Percentiles rank a stretch among this genome's conserved stretches.
Conservation (phyloP, 2,113 vertebrate genomes). For the Lasiurus borealis region DNA sequence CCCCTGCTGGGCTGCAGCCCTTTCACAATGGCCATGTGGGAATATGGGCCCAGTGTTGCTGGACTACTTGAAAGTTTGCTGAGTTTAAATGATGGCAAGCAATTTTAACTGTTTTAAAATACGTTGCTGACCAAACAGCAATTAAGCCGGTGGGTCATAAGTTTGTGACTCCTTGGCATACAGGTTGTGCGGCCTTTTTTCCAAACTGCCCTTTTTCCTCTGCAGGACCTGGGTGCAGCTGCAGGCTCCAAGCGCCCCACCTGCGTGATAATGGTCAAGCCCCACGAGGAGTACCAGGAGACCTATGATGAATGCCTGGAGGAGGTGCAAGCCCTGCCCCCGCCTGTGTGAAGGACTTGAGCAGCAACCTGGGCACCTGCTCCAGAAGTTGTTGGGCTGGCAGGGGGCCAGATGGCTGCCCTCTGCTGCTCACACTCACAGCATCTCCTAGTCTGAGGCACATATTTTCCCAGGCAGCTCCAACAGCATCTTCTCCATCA, state of each 20-base stretch:
- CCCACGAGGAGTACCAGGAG: constrained; percentile 94
- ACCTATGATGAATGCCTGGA: constrained; percentile 93
- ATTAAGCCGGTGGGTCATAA: neutral
- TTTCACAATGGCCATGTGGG: neutral
- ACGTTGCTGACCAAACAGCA: neutral
- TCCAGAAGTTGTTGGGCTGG: neutral
- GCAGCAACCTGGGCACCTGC: neutral
- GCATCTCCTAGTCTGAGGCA: neutral
- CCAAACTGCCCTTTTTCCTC: neutral
- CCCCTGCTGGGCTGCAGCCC: neutral
- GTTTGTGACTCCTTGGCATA: neutral
- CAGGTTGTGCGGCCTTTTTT: neutral
- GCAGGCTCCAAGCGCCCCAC: constrained; percentile 97
- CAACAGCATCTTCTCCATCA: neutral
- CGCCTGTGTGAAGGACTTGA: constrained; percentile 84
- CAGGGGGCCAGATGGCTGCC: neutral
- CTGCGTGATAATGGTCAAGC: constrained; percentile 96
- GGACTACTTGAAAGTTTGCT: neutral
- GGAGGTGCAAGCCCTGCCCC: constrained; percentile 92
- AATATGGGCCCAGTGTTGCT: neutral
- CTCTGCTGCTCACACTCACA: neutral
- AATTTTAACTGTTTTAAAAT: neutral
- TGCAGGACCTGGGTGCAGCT: constrained; percentile 93
- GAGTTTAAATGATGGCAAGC: neutral
- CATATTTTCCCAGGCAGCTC: neutral